Base-by-base conservation (phyloP, 2,797 vertebrate genomes). In the Chloroceryle inda region DNA sequence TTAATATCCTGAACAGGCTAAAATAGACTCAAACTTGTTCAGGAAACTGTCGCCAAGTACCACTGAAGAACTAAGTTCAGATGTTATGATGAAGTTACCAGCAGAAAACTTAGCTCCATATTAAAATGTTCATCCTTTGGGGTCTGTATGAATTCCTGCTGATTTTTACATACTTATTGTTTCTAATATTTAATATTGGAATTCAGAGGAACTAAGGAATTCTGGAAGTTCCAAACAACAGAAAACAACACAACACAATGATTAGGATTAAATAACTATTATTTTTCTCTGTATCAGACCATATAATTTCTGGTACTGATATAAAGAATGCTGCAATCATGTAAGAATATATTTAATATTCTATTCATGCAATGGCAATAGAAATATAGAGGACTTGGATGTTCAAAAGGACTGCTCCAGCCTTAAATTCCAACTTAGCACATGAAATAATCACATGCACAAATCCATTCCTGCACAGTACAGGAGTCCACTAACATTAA, bases 1-100 rank as follows among this genome's bases (percentile, higher is more conserved):
- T 33, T 88, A 91, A 94, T 50, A 61, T 55, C 52, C 84, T 27
- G 47, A 92, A 91, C 52, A 76, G 73, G 82, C 82, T 26, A 49
- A 96, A 93, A 81, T 20, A 85, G 75, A 59, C 50, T 91, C 73
- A 77, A 89, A 88, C 35, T 96, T 94, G 37, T 16, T 88, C 42
- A 68, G 10, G 10, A 89, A 76, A 37, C 14, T 85, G 49, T 26
- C 63, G 71, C 19, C 7, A 45, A 31, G 42, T 47, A 47, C 55
- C 19, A 35, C 56, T 10, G 29, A 77, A 92, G 52, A 76, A 73
- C 19, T 29, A 38, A 44, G 10, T 19, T 52, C 2, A 0, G 50
- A 50, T 64, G 23, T 2, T 35, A 83, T 40, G 50, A 4, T 35
- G 5, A 67, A 44, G 21, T 47, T 58, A 58, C 47, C 20, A 47